Evolutionary conservation across 2,888 invertebrate genomes (phyloP), one percentile per base, ranked within the genome.

Genomic region (Brachypterus glaber): DNA sequence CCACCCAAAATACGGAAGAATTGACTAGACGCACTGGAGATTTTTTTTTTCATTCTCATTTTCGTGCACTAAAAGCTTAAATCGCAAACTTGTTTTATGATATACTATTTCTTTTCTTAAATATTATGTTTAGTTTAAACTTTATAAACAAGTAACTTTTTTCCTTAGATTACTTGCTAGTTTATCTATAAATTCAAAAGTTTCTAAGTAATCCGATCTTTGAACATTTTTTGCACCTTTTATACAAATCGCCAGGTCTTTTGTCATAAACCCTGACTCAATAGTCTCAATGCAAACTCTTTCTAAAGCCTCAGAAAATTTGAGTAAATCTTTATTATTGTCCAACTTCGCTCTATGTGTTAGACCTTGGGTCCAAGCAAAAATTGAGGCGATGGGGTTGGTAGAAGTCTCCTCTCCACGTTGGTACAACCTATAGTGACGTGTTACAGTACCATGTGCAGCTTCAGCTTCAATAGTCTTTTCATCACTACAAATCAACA

Each of bases 381-480:
- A 98, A 58, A 98, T 97, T 1, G 96, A 97, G 14, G 97, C 97
- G 58, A 98, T 96, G 0, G 97, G 92, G 67, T 98, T 98, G 33
- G 97, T 98, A 17, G 96, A 96, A 0, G 98, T 98, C 69, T 96
- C 96, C 64, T 95, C 87, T 47, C 96, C 96, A 74, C 93, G 77
- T 69, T 88, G 80, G 69, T 95, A 77, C 69, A 82, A 76, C 35
- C 89, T 75, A 40, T 53, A 58, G 37, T 59, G 59, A 16, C 59
- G 51, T 7, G 59, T 59, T 4, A 59, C 59, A 0, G 97, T 97
- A 29, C 97, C 97, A 62, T 98, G 97, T 41, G 97, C 97, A 9
- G 97, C 97, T 69, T 98, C 97, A 1, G 96, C 84, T 66, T 97
- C 97, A 1, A 97, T 87, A 1, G 97, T 98, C 63, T 90, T 92